phyloP scores from a whole-genome alignment of 2,113 vertebrate species.

The Notothenia coriiceps region DNA sequence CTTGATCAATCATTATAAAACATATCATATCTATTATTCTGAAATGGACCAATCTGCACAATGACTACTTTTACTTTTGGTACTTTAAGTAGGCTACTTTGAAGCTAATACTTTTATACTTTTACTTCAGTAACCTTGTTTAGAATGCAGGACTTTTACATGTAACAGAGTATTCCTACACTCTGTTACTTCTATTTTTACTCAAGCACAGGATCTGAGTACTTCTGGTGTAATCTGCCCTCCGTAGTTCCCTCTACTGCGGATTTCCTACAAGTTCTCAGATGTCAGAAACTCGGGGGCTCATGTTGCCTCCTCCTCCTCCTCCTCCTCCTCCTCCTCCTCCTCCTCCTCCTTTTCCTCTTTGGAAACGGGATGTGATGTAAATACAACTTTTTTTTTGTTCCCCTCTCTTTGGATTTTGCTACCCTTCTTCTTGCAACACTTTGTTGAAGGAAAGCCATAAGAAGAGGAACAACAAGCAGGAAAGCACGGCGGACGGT shows the following conservation, averaged over 20 bases:
- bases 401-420: conserved; percentile 35
- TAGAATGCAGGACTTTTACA: no score
- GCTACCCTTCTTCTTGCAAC: conserved; percentile 47
- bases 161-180: no score
- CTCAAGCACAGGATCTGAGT: no score
- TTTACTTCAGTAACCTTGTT: no score
- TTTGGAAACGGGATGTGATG: conserved; percentile 84
- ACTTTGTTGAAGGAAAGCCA: neutral
- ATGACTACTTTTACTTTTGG: no score
- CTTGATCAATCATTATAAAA: no score
- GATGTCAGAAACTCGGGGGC: conserved; percentile 46
- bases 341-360: conserved; percentile 36
- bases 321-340: conserved; percentile 57
- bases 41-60: no score
- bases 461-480: neutral
- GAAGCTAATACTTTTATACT: no score
- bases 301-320: conserved; percentile 24
- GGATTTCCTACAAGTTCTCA: conserved; percentile 47
- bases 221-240: neutral
- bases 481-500: no score
- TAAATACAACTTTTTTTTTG: conserved; percentile 73
- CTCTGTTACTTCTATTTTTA: no score
- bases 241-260: neutral
- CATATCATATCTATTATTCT: no score
- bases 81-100: no score